Conservation (phyloP, 2,113 vertebrate genomes). For the Colius striatus region DNA sequence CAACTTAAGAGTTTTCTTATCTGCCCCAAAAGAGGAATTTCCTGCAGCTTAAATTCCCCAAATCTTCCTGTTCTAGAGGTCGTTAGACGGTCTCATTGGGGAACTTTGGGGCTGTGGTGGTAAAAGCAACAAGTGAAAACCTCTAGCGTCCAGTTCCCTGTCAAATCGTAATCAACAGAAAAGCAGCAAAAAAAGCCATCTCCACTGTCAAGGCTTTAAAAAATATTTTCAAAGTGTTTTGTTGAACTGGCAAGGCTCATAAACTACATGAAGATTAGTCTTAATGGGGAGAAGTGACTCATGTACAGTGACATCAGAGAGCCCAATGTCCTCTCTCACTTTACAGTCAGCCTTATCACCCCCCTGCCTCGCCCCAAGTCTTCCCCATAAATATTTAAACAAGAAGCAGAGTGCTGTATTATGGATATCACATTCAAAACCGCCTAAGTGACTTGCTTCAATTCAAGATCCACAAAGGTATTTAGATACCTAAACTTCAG, state of each 20-base stretch:
- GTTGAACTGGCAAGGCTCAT: not conserved
- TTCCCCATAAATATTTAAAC: conserved; percentile 58
- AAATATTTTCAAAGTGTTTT: not conserved
- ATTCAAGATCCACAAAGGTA: not conserved
- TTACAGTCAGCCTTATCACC: conserved; percentile 17
- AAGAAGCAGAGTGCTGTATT: conserved; percentile 43
- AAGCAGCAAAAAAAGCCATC: not conserved
- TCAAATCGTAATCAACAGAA: not conserved
- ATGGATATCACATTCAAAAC: conserved; percentile 28
- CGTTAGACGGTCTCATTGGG: not conserved
- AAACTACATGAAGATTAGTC: not conserved
- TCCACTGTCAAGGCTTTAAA: not conserved
- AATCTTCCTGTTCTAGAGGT: not conserved
- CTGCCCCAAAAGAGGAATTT: not conserved
- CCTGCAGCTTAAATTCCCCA: not conserved
- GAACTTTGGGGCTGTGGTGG: not conserved
- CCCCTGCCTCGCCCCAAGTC: not conserved
- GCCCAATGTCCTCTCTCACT: not conserved
- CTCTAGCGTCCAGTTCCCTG: not conserved
- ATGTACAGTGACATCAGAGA: conserved; percentile 20
- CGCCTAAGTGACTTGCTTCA: not conserved
- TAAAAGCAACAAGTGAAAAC: not conserved
- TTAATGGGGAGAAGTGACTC: conserved; percentile 27
- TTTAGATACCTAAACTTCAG: not conserved
- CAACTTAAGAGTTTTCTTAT: not conserved